Conservation (phyloP, 2,797 vertebrate genomes). For the Natrix natrix region DNA sequence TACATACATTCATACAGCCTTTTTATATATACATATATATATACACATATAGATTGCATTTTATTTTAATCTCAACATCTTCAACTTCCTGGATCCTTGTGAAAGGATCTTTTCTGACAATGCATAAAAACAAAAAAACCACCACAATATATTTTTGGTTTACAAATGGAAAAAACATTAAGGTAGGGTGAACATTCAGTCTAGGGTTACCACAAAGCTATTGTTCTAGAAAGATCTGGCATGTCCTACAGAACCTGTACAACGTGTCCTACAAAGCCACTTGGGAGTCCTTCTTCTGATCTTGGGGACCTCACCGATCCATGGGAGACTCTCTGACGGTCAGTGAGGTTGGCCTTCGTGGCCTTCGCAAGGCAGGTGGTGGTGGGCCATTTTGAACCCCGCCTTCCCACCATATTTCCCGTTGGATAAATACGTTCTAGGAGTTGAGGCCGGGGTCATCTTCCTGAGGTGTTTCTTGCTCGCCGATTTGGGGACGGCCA, state of each 20-base stretch:
- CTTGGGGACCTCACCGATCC: background rate
- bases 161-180: background rate
- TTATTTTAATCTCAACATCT: background rate
- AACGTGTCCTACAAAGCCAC: background rate
- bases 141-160: no score
- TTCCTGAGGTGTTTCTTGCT: background rate
- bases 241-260: background rate
- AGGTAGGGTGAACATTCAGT: background rate
- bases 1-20: no score
- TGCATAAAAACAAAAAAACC: no score
- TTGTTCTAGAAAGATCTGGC: background rate
- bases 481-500: conserved; percentile 13
- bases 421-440: conserved; percentile 46
- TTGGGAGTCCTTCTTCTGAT: background rate
- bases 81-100: background rate
- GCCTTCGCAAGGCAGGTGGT: conserved; percentile 12
- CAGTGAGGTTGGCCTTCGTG: conserved; percentile 9
- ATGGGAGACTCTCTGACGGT: background rate
- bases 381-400: background rate
- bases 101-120: background rate
- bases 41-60: background rate
- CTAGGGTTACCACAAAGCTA: background rate
- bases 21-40: no score
- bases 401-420: conserved; percentile 44
- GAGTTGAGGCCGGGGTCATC: conserved; percentile 33